phyloP scores from a whole-genome alignment of 2,113 vertebrate species.

The Aphelocoma coerulescens region DNA sequence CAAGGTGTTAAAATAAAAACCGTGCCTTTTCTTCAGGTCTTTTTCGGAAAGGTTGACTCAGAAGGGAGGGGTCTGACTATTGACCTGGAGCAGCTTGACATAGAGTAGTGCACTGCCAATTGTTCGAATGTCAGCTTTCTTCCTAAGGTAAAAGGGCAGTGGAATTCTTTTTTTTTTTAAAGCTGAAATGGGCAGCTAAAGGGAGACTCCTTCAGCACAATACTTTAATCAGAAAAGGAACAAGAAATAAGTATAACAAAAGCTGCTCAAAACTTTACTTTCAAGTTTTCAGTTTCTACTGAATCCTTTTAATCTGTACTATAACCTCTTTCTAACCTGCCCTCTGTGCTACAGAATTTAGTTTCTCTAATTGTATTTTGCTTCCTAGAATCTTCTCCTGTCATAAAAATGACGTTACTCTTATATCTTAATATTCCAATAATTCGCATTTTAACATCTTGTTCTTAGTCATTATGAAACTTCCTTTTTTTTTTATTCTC shows the following conservation, averaged over 20 bases:
- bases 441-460: background rate
- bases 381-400: constrained; percentile 4
- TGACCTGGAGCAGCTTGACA: constrained; percentile 33
- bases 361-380: constrained; percentile 26
- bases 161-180: background rate
- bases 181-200: background rate
- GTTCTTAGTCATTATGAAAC: background rate
- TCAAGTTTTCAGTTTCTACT: background rate
- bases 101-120: background rate
- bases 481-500: background rate
- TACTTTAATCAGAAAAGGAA: constrained; percentile 14
- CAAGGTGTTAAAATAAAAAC: background rate
- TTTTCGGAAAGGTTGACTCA: background rate
- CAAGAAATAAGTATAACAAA: constrained; percentile 8
- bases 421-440: background rate
- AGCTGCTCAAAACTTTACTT: constrained; percentile 42
- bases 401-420: background rate
- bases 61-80: background rate
- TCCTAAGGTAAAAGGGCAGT: background rate
- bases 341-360: background rate
- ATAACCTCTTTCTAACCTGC: constrained; percentile 36
- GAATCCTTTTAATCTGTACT: constrained; percentile 32
- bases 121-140: constrained; percentile 15
- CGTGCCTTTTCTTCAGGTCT: background rate
- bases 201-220: background rate